Conservation (phyloP, 2,113 vertebrate species). For the Chaetops frenatus region DNA sequence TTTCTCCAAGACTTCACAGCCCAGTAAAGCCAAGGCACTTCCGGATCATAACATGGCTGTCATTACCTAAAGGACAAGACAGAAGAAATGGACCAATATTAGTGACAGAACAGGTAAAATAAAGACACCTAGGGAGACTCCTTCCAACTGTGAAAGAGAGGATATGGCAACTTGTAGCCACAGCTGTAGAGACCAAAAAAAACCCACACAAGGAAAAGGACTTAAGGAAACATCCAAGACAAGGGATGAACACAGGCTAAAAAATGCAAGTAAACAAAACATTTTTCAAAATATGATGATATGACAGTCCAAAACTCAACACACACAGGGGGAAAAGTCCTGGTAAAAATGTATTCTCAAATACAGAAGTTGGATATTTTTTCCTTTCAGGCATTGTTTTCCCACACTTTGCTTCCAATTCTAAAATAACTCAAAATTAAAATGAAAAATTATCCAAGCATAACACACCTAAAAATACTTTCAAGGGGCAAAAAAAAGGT, state of each 20-base stretch:
- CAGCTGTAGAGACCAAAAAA: background rate
- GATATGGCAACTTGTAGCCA: background rate
- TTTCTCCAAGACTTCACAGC: background rate
- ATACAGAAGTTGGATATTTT: background rate
- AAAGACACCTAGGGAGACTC: background rate
- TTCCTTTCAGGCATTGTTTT: conserved; percentile 55
- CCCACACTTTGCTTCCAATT: conserved; percentile 60
- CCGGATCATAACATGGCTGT: background rate
- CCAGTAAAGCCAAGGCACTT: background rate
- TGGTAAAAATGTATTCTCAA: background rate
- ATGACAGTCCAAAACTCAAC: background rate
- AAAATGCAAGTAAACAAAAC: background rate
- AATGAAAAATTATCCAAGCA: conserved; percentile 65
- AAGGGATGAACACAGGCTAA: background rate
- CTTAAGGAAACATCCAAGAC: background rate
- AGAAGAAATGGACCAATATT: background rate
- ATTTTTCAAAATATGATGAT: background rate
- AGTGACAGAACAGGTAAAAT: background rate
- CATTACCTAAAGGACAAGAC: background rate
- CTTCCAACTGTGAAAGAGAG: background rate
- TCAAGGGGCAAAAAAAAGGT: background rate
- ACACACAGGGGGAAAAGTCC: accelerated
- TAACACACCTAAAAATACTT: conserved; percentile 60
- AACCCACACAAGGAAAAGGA: background rate
- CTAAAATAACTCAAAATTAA: conserved; percentile 63